Conservation (phyloP, 1,140 invertebrate species). For the Scaptomyza montana region DNA sequence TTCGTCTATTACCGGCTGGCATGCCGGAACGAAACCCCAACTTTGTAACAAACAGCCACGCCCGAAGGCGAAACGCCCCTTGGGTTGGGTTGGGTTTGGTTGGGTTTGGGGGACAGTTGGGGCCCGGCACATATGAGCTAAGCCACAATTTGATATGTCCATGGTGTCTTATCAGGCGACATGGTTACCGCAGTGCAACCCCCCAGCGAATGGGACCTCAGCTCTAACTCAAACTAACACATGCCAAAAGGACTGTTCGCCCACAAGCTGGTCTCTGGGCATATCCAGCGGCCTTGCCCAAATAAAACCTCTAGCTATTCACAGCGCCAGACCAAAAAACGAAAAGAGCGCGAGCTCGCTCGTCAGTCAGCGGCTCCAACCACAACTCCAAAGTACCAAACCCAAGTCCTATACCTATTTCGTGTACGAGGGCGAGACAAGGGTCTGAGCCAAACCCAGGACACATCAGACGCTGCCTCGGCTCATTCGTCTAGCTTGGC, state of each 20-base stretch:
- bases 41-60: constrained; percentile 42
- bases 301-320: constrained; percentile 54
- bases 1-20: constrained; percentile 38
- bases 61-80: constrained; percentile 56
- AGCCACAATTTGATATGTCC: constrained; percentile 82
- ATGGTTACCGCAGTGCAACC: constrained; percentile 75
- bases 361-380: constrained; percentile 62
- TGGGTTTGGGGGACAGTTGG: not conserved
- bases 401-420: constrained; percentile 36
- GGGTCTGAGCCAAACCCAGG: constrained; percentile 50
- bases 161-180: constrained; percentile 82
- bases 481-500: constrained; percentile 64
- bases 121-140: constrained; percentile 52
- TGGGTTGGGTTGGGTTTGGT: constrained; percentile 4
- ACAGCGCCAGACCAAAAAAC: constrained; percentile 34
- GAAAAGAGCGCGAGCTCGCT: constrained; percentile 73
- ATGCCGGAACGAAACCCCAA: constrained; percentile 44
- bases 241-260: constrained; percentile 21
- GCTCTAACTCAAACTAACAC: constrained; percentile 75
- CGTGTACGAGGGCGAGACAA: constrained; percentile 50
- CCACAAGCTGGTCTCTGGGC: constrained; percentile 41
- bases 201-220: constrained; percentile 67
- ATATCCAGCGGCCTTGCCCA: constrained; percentile 79
- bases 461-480: constrained; percentile 46
- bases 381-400: constrained; percentile 22